These are phyloP conservation scores for Larimichthys crocea DNA, from an alignment of 2,113 vertebrate genomes.

Conservation along the genomic window DNA sequence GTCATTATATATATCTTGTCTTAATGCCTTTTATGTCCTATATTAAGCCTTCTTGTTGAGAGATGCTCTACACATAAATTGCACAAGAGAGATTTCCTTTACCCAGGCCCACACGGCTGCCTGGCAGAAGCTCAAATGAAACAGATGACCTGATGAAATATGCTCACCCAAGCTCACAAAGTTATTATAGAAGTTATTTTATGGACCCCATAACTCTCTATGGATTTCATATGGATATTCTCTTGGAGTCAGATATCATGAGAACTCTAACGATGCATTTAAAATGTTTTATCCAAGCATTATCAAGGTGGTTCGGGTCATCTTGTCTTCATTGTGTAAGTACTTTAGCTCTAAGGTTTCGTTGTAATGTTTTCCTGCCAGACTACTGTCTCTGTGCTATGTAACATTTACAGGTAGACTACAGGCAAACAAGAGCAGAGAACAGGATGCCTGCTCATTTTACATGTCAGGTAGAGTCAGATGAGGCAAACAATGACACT, in stretches of 20 bases:
- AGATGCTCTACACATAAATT: slow-evolving; percentile 4
- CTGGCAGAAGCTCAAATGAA: slow-evolving; percentile 9
- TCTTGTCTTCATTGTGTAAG: slow-evolving; percentile 4
- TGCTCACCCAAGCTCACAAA: not conserved
- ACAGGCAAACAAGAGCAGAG: slow-evolving; percentile 7
- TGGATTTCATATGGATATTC: slow-evolving; percentile 21
- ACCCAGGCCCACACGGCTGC: not conserved
- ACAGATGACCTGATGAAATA: slow-evolving; percentile 42
- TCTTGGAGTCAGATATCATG: slow-evolving; percentile 16
- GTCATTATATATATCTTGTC: not conserved
- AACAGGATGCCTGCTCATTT: not conserved
- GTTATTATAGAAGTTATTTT: slow-evolving; percentile 33
- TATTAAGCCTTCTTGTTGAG: not conserved
- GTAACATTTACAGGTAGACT: slow-evolving; percentile 51
- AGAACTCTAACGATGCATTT: slow-evolving; percentile 12
- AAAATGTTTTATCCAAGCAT: slow-evolving; percentile 15
- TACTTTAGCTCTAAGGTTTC: slow-evolving; percentile 50
- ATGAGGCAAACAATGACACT: not conserved
- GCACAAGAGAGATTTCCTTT: slow-evolving; percentile 25
- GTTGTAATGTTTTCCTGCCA: slow-evolving; percentile 37
- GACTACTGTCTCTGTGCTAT: slow-evolving; percentile 45
- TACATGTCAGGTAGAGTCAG: not conserved
- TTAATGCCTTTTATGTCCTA: not conserved
- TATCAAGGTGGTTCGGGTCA: not conserved
- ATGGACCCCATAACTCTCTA: slow-evolving; percentile 16